phyloP scores from a whole-genome alignment of 2,797 vertebrate species.

The Coendou prehensilis region DNA sequence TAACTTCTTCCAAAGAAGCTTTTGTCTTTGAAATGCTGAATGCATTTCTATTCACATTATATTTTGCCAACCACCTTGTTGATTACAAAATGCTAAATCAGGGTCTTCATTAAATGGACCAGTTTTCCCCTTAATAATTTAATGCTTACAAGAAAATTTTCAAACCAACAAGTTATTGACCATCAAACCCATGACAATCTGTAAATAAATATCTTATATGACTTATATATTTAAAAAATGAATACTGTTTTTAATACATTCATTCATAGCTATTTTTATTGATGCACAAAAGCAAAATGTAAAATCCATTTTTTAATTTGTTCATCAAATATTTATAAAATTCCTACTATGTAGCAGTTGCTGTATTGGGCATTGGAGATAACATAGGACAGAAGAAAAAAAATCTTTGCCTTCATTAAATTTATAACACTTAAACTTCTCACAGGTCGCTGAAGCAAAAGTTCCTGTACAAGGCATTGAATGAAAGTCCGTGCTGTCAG shows the following conservation, averaged over 20 bases:
- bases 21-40: slow-evolving; percentile 76
- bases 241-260: slow-evolving; percentile 58
- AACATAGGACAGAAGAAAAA: neutral
- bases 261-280: neutral
- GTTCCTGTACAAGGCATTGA: neutral
- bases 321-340: slow-evolving; percentile 1
- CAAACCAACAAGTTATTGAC: slow-evolving; percentile 39
- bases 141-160: slow-evolving; percentile 46
- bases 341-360: neutral
- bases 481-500: neutral
- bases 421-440: neutral
- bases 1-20: slow-evolving; percentile 64
- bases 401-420: neutral
- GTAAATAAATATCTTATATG: slow-evolving; percentile 49
- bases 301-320: neutral
- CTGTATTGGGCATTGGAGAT: neutral
- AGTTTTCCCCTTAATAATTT: slow-evolving; percentile 60
- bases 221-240: slow-evolving; percentile 6
- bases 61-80: slow-evolving; percentile 38
- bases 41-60: slow-evolving; percentile 58
- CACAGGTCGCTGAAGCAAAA: neutral
- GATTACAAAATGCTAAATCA: slow-evolving; percentile 69
- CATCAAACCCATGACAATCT: slow-evolving; percentile 55
- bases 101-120: slow-evolving; percentile 59
- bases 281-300: neutral